Conservation (phyloP, 2,888 invertebrate species). For the Brassicogethes aeneus region DNA sequence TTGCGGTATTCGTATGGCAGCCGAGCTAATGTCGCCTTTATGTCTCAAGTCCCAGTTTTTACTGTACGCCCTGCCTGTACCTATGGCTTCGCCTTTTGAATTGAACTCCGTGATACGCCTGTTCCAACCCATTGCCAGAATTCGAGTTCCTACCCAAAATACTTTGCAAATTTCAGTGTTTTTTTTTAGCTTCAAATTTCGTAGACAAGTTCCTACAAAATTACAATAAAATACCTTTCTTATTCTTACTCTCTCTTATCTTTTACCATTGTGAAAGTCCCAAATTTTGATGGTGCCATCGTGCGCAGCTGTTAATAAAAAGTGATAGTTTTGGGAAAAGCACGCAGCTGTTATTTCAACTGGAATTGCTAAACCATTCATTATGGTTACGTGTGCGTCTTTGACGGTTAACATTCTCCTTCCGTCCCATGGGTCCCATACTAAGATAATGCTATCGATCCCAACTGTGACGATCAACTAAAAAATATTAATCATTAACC, state of each 20-base stretch:
- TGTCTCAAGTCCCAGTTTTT: conserved; percentile 67
- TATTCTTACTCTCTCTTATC: too few relatives aligned
- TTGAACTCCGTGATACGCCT: conserved; percentile 61
- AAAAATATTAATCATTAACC: too few relatives aligned
- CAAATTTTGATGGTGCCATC: conserved; percentile 74
- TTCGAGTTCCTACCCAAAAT: conserved; percentile 47
- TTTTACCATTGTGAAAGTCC: conserved; percentile 68
- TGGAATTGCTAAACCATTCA: conserved; percentile 56
- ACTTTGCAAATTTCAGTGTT: conserved; percentile 45
- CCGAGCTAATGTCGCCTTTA: conserved; percentile 64
- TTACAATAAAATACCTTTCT: too few relatives aligned
- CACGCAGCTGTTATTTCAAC: conserved; percentile 70
- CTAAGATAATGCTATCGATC: conserved; percentile 69
- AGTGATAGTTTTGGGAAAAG: conserved; percentile 52
- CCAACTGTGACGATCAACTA: conserved; percentile 75
- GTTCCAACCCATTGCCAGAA: conserved; percentile 75
- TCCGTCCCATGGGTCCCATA: conserved; percentile 72
- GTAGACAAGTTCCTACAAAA: conserved; percentile 56
- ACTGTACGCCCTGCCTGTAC: conserved; percentile 36
- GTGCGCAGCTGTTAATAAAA: conserved; percentile 60
- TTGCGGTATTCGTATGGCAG: conserved; percentile 56
- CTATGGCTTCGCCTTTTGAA: conserved; percentile 45
- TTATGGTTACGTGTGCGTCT: conserved; percentile 58
- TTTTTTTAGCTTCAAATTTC: conserved; percentile 47
- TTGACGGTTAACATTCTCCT: conserved; percentile 57